Evolutionary conservation across 2,888 invertebrate genomes (phyloP), one percentile per base, ranked within the genome.

Genomic region (Hirtodrosophila confusa): DNA sequence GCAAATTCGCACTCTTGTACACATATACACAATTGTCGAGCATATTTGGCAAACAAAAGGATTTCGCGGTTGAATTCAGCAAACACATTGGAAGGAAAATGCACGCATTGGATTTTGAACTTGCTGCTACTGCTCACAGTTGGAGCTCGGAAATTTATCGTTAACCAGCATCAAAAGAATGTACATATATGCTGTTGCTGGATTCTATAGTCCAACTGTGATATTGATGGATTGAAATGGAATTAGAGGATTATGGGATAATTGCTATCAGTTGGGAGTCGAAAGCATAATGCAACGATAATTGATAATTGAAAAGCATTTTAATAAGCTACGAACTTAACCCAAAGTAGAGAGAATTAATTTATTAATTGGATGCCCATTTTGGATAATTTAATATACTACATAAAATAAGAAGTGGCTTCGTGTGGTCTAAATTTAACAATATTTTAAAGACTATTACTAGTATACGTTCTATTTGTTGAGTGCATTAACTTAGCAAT

Each of bases 1-100:
- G 55, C 75, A 69, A 69, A 60, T 69, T 75, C 60, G 49, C 60
- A 50, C 27, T 43, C 53, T 37, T 33, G 27, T 37, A 37, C 43
- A 9, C 49, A 17, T 31, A 43, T 49, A 41, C 36, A 48, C 56
- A 61, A 11, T 29, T 57, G 43, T 48, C 11, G 45, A 51, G 49
- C 69, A 68, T 85, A 73, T 78, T 78, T 68, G 78, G 69, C 76
- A 78, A 88, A 86, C 88, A 85, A 76, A 86, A 76, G 82, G 82
- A 75, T 85, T 82, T 80, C 73, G 82, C 51, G 88, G 78, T 72
- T 84, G 63, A 66, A 72, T 75, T 87, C 71, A 75, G 67, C 69
- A 78, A 73, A 69, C 73, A 78, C 53, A 31, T 17, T 17, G 17
- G 44, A 44, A 27, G 65, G 58, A 69, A 79, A 79, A 64, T 61